A percentile compares a stretch with the other conserved stretches of the same genome.
These are phyloP conservation scores for Streblospio benedicti DNA, from an alignment of 1,140 invertebrate genomes.

Conservation along the genomic window DNA sequence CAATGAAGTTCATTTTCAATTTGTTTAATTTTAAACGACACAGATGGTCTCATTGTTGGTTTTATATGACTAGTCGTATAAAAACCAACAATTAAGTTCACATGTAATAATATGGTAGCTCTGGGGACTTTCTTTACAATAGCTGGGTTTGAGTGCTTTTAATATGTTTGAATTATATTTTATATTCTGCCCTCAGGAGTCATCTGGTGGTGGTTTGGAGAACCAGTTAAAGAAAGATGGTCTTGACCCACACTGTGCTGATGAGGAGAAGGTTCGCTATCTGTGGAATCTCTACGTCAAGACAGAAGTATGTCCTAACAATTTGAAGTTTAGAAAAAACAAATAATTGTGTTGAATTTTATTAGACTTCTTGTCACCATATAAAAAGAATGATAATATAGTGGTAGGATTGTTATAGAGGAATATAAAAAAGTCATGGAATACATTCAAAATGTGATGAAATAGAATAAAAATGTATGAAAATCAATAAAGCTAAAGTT, in stretches of 20 bases:
- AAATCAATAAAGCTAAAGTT: background rate
- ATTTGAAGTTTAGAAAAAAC: background rate
- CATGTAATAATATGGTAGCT: too few relatives aligned
- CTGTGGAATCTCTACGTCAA: constrained; percentile 37
- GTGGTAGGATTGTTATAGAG: background rate
- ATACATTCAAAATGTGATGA: background rate
- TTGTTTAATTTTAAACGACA: too few relatives aligned
- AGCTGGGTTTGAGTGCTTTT: too few relatives aligned
- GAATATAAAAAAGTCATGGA: background rate
- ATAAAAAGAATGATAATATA: background rate
- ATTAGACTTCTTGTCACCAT: background rate
- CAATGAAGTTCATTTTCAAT: too few relatives aligned
- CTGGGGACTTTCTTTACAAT: too few relatives aligned
- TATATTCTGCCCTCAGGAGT: too few relatives aligned
- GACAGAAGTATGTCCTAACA: too few relatives aligned
- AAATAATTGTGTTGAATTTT: background rate
- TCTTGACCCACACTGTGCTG: constrained; percentile 27
- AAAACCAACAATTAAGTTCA: too few relatives aligned
- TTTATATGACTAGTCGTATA: too few relatives aligned
- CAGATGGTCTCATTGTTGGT: too few relatives aligned
- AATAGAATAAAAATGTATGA: background rate
- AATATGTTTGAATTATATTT: too few relatives aligned
- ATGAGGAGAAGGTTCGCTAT: constrained; percentile 34
- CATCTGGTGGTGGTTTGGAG: too few relatives aligned
- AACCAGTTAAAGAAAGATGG: constrained; percentile 33